Evolutionary conservation across 1,140 invertebrate species (phyloP), one percentile per base, ranked within the genome.

Genomic region (Anadara kagoshimensis): DNA sequence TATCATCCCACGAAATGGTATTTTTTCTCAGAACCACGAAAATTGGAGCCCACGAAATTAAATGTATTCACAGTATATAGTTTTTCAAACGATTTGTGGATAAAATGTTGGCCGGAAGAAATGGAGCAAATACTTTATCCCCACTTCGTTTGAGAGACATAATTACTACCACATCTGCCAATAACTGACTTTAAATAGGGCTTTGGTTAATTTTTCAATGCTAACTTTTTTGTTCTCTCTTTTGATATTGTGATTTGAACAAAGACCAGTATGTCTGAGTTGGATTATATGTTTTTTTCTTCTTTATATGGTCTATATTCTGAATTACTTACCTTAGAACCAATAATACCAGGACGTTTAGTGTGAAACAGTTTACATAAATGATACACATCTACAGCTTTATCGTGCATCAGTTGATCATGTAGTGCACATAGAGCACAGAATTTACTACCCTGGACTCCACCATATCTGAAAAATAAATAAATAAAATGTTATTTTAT

Each of bases 311-410:
- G 18, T 3, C 18, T 26, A 29, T 59, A 24, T 20, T 36, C n/a
- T 41, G n/a, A 20, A 44, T 20, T 20, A 58, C 59, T 75, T 80
- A 87, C 87, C 80, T 80, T 61, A 62, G 80, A 73, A 12, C 80
- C 81, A 29, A 88, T 95, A 68, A 96, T 92, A 20, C 94, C 94
- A 18, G 95, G 95, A 78, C 95, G 91, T 85, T 94, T 93, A 85
- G 95, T 94, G 81, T 96, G 95, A 84, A 95, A 94, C 45, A 97
- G 89, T 89, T 96, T 96, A 26, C 94, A 92, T 88, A 94, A 94
- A 91, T 95, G 94, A 87, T 96, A 96, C 51, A 95, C 92, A 89
- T 97, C 95, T 47, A 94, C 92, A 80, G 92, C 92, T 81, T 93
- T 92, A 86, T 96, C 95, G 84, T 93, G 93, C 56, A 93, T 92